phyloP scores from a whole-genome alignment of 2,888 invertebrate species.

The Andrena haemorrhoa region DNA sequence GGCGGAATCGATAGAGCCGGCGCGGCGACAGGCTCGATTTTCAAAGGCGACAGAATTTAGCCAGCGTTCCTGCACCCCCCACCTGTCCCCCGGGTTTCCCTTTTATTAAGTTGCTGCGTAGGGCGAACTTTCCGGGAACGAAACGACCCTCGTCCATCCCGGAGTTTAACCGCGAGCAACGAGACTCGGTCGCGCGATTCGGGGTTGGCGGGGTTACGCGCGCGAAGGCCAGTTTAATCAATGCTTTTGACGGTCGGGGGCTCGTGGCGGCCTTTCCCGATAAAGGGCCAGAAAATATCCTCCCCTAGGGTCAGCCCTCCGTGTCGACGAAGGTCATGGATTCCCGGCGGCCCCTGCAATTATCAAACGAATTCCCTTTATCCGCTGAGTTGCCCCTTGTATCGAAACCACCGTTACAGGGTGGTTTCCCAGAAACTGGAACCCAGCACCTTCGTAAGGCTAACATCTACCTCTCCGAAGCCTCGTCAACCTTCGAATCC shows the following conservation, averaged over 20 bases:
- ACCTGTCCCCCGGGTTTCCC: slow-evolving; percentile 13
- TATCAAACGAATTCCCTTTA: slow-evolving; percentile 18
- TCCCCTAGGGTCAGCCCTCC: neutral
- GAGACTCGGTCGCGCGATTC: slow-evolving; percentile 33
- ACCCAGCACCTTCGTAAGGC: too few relatives aligned
- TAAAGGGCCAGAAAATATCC: slow-evolving; percentile 62
- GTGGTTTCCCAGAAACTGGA: too few relatives aligned
- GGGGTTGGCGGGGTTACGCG: slow-evolving; percentile 60
- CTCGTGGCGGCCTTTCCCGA: slow-evolving; percentile 39
- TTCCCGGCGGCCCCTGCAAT: slow-evolving; percentile 3
- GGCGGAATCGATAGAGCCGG: slow-evolving; percentile 53
- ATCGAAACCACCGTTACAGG: too few relatives aligned
- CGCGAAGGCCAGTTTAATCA: slow-evolving; percentile 72
- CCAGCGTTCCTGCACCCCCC: slow-evolving; percentile 4
- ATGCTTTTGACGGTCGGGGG: slow-evolving; percentile 68
- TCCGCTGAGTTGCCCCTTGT: neutral
- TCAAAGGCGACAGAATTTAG: slow-evolving; percentile 63
- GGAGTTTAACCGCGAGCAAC: slow-evolving; percentile 47
- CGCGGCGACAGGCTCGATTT: slow-evolving; percentile 58
- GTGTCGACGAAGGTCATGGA: neutral
- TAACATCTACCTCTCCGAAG: too few relatives aligned
- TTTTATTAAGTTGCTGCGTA: neutral
- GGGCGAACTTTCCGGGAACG: slow-evolving; percentile 43
- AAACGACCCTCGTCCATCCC: slow-evolving; percentile 42
- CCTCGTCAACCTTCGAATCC: too few relatives aligned